Conservation (phyloP, 2,888 invertebrate genomes). For the Morpho achilles region DNA sequence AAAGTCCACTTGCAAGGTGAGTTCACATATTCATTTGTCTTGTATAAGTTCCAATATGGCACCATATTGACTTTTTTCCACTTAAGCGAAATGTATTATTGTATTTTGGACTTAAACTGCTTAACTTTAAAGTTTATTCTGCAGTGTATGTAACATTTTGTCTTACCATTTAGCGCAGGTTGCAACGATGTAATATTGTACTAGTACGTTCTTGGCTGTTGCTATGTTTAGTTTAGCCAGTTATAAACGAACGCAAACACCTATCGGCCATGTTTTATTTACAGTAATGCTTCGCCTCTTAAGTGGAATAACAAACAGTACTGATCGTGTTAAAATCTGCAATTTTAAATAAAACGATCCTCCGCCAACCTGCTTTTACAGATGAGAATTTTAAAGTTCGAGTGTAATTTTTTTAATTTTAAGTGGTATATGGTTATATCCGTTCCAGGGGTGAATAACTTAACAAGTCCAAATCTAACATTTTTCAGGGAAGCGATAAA, state of each 20-base stretch:
- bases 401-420: no score
- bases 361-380: neutral
- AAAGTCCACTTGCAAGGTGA: conserved; percentile 18
- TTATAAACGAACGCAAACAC: conserved; percentile 31
- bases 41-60: conserved; percentile 22
- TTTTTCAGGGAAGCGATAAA: no score
- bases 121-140: conserved; percentile 12
- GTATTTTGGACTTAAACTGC: conserved; percentile 7
- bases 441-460: no score
- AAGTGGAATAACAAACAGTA: conserved; percentile 38
- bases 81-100: conserved; percentile 1
- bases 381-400: no score
- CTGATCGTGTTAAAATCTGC: conserved; percentile 16
- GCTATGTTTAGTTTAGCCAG: conserved; percentile 39
- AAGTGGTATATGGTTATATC: no score
- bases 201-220: conserved; percentile 28
- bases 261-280: conserved; percentile 43
- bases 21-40: conserved; percentile 24
- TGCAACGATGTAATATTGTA: conserved; percentile 27
- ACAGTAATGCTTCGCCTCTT: conserved; percentile 34
- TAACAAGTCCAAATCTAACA: no score
- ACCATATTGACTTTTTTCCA: conserved; percentile 19
- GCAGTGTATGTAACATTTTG: conserved; percentile 6
- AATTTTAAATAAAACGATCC: conserved; percentile 6
- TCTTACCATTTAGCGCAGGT: conserved; percentile 18